Percentiles rank a stretch among this genome's conserved stretches.
Conservation (phyloP, 2,797 vertebrate genomes). For the Chelonia mydas region DNA sequence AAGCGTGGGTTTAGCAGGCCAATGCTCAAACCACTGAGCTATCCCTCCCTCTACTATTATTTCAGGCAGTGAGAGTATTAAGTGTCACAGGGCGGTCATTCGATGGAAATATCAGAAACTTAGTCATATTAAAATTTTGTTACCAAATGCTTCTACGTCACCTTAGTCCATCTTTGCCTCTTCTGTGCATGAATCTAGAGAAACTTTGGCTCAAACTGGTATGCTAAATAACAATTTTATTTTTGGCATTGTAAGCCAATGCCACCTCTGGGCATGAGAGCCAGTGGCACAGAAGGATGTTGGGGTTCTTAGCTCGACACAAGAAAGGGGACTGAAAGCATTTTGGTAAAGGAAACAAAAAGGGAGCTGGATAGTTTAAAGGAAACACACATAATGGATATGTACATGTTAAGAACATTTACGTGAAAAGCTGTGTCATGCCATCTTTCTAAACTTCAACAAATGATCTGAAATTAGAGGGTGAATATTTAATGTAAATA, state of each 20-base stretch:
- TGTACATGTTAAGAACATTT: not conserved
- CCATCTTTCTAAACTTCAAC: not conserved
- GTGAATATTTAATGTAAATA: not conserved
- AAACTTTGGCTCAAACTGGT: not conserved
- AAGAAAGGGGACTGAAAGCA: not conserved
- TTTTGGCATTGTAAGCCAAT: constrained; percentile 7
- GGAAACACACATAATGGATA: not conserved
- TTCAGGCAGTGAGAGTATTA: constrained; percentile 65
- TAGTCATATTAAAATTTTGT: constrained; percentile 33
- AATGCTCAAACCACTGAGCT: too few species aligned
- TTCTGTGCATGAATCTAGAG: constrained; percentile 1
- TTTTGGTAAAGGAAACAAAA: constrained; percentile 31
- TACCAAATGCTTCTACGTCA: not conserved
- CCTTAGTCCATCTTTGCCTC: not conserved
- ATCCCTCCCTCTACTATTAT: not conserved
- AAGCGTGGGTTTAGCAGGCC: too few species aligned
- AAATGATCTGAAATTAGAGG: not conserved
- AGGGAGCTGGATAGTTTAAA: constrained; percentile 3
- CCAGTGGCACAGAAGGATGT: not conserved
- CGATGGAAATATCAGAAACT: constrained; percentile 40
- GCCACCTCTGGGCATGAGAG: not conserved
- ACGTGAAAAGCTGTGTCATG: not conserved
- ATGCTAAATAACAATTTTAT: constrained; percentile 14
- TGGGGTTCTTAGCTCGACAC: not conserved
- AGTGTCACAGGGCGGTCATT: constrained; percentile 27